Evolutionary conservation across 2,797 vertebrate species (phyloP).

Genomic region (Coranthus polyacanthus): DNA sequence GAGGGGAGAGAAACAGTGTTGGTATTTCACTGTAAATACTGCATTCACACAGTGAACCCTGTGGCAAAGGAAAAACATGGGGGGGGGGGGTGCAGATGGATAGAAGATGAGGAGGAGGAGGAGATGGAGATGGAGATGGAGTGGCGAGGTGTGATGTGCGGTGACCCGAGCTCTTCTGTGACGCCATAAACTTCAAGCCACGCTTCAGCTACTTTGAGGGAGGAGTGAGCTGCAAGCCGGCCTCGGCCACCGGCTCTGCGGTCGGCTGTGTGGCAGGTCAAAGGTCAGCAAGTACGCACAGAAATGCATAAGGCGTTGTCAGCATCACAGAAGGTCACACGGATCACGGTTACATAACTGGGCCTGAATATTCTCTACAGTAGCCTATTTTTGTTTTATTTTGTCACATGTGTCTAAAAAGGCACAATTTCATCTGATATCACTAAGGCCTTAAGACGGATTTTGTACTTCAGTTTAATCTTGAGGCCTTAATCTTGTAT

Average conservation of each 20-base stretch:
- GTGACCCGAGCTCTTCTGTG: constrained; percentile 67
- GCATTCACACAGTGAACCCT: constrained; percentile 34
- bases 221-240: constrained; percentile 32
- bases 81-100: constrained; percentile 33
- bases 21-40: constrained; percentile 46
- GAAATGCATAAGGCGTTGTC: constrained; percentile 12
- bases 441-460: too few relatives aligned
- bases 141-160: constrained; percentile 71
- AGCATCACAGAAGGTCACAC: constrained; percentile 4
- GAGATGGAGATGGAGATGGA: constrained; percentile 24
- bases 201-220: constrained; percentile 45
- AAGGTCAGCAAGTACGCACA: constrained; percentile 47
- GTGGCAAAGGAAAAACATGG: constrained; percentile 5
- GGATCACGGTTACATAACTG: constrained; percentile 44
- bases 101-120: constrained; percentile 28
- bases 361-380: background rate
- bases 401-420: background rate
- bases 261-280: constrained; percentile 18
- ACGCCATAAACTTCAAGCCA: constrained; percentile 51
- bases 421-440: background rate
- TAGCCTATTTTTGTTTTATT: background rate
- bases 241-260: constrained; percentile 36
- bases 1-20: constrained; percentile 12
- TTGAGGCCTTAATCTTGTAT: too few relatives aligned
- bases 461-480: too few relatives aligned